phyloP scores from a whole-genome alignment of 2,113 vertebrate genomes.

The Nyctibius bracteatus region DNA sequence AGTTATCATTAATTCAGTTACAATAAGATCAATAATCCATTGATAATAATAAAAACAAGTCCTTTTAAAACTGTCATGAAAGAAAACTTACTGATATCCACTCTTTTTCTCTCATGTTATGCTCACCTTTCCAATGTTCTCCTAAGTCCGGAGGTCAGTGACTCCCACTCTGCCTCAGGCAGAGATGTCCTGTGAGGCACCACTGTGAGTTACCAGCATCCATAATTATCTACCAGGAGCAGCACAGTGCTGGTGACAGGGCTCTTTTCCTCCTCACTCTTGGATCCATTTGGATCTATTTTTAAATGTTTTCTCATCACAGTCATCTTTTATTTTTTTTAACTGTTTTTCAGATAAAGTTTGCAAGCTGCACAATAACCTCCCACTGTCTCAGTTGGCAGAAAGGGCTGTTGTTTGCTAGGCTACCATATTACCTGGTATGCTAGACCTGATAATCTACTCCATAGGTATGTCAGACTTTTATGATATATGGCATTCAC shows the following conservation, averaged over 20 bases:
- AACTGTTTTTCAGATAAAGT: neutral
- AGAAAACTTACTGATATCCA: neutral
- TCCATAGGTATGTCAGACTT: neutral
- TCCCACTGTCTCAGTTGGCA: neutral
- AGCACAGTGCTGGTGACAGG: neutral
- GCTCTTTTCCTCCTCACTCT: neutral
- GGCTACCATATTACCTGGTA: neutral
- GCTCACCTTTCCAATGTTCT: neutral
- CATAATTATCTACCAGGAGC: neutral
- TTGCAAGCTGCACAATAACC: neutral
- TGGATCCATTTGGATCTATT: neutral
- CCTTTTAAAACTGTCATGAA: neutral
- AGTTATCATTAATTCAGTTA: neutral
- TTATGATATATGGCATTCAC: neutral
- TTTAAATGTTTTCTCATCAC: neutral
- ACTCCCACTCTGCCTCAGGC: neutral
- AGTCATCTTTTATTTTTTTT: neutral
- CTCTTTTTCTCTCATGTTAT: neutral
- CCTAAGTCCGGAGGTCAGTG: rapidly evolving
- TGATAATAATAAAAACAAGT: neutral
- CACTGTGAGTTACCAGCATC: neutral
- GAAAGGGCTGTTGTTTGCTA: neutral
- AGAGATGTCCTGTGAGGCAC: neutral
- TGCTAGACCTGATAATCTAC: neutral
- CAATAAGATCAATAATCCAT: neutral